Evolutionary conservation across 2,113 vertebrate species (phyloP).

Genomic region (Brienomyrus longianalis): DNA sequence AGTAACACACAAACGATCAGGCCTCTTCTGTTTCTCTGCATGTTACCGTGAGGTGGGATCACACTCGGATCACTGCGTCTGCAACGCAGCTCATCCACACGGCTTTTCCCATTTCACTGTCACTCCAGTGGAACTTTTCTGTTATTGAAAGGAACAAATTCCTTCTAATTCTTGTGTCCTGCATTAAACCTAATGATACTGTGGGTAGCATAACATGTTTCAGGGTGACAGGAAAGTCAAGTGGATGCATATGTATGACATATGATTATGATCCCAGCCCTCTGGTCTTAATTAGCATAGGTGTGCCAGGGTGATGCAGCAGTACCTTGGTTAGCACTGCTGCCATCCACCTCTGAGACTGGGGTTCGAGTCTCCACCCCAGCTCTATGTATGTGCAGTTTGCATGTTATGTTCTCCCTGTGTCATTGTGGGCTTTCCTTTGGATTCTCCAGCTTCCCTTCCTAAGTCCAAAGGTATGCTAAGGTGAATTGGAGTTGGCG

Average conservation of each 20-base stretch:
- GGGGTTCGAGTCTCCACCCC: not conserved
- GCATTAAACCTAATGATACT: not conserved
- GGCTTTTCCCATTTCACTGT: not conserved
- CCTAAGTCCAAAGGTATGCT: not conserved
- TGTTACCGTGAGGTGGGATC: not conserved
- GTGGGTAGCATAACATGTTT: not conserved
- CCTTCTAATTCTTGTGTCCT: not conserved
- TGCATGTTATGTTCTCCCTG: not conserved
- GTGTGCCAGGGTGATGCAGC: not conserved
- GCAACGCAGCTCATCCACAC: not conserved
- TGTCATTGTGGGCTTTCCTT: not conserved
- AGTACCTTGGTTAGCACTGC: not conserved
- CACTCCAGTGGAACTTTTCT: not conserved
- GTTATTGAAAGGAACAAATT: not conserved
- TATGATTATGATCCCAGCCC: not conserved
- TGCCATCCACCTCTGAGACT: not conserved
- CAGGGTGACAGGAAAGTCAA: not conserved
- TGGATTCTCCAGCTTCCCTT: not conserved
- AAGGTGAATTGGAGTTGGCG: not conserved
- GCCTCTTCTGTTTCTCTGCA: not conserved
- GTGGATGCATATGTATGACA: not conserved
- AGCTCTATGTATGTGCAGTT: not conserved
- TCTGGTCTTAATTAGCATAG: not conserved
- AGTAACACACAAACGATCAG: not conserved
- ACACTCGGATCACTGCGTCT: not conserved